Conservation (phyloP, 2,888 invertebrate species). For the Ichneumoninae sp. region DNA sequence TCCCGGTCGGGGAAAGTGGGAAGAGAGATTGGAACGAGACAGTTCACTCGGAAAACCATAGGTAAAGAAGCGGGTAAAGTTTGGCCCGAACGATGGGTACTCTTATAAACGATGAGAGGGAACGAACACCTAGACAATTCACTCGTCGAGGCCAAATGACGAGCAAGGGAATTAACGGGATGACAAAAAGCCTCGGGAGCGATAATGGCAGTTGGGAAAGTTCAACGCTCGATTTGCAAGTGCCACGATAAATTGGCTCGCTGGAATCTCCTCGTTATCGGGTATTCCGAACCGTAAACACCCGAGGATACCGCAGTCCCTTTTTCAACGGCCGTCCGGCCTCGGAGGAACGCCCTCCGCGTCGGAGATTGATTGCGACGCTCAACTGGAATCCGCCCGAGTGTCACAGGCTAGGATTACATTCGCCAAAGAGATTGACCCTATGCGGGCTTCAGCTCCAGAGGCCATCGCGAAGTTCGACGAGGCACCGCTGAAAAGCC, state of each 20-base stretch:
- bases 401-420: conserved; percentile 53
- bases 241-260: conserved; percentile 5
- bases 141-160: background rate
- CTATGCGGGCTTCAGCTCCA: conserved; percentile 7
- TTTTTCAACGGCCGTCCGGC: background rate
- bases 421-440: conserved; percentile 57
- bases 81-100: conserved; percentile 13
- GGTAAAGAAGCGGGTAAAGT: conserved; percentile 14
- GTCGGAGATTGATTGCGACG: conserved; percentile 56
- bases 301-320: background rate
- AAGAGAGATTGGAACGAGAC: conserved; percentile 37
- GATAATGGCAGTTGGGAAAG: background rate
- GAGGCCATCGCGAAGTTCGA: conserved; percentile 40
- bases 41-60: conserved; percentile 7
- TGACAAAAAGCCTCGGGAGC: background rate
- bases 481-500: conserved; percentile 31
- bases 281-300: conserved; percentile 1
- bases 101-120: conserved; percentile 28
- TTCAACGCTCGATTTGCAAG: conserved; percentile 12
- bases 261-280: conserved; percentile 4
- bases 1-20: background rate
- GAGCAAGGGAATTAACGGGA: background rate
- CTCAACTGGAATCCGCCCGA: conserved; percentile 29
- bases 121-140: background rate
- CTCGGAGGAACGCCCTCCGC: background rate